Base-by-base conservation (phyloP, 1,140 invertebrate genomes). In the Leptoteleia sp. region DNA sequence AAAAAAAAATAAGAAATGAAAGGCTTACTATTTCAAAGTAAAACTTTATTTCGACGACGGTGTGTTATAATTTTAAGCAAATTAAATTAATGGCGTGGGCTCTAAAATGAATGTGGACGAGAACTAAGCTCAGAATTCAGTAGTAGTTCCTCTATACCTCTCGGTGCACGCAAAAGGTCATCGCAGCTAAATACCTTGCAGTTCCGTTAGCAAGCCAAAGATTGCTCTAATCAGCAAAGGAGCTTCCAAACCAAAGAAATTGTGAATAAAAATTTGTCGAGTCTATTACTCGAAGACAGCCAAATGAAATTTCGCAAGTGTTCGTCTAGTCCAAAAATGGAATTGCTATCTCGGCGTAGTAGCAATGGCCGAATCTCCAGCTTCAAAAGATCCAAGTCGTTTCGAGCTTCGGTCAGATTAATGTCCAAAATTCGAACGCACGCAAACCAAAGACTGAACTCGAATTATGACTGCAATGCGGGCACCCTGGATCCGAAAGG, bases 381-480 rank as follows among this genome's bases (percentile, higher is more conserved):
- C 16, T 85, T 93, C 67, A 92, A 92, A 29, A 91, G 93, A 72
- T 92, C 93, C 65, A 91, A 92, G 76, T 94, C 93, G 27, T 92
- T 95, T 76, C 91, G 94, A 57, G 92, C 93, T 29, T 95, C 94
- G 27, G 86, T 94, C 38, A 91, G 92, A 72, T 85, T 94, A 65
- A 92, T 95, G 70, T 84, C 88, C 3, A 88, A 88, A 37, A 85
- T 89, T 6, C 81, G 84, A 0, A 83, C 57, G 22, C 86, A 84
- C 43, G 80, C 83, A 15, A 85, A 71, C 35, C 25, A 79, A 1
- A 64, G 70, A 22, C 16, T 83, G 11, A 52, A 62, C 47, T 11
- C 55, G 3, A 82, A 80, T 8, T 82, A 72, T 45, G 83, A 85
- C 8, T 1, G 70, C 1, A 81, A 77, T 9, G 64, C 80, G 78